A percentile compares a stretch with the other conserved stretches of the same genome.
These are phyloP conservation scores for Anagrus nilaparvatae DNA, from an alignment of 1,140 invertebrate species.

Conservation along the genomic window DNA sequence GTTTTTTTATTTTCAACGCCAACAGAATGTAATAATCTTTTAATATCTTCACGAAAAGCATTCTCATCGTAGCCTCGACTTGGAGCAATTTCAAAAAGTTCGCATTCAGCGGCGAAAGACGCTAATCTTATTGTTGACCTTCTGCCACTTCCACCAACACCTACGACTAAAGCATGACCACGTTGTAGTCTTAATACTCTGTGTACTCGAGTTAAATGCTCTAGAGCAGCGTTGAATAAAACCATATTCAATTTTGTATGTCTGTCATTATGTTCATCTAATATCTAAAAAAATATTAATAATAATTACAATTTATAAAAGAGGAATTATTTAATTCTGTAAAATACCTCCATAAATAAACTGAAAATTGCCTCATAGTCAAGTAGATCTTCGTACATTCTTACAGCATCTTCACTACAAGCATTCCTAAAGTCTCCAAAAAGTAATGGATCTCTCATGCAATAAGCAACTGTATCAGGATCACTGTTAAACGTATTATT, in stretches of 20 bases:
- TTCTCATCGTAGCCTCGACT: constrained; percentile 72
- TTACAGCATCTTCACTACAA: constrained; percentile 60
- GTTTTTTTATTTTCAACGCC: constrained; percentile 69
- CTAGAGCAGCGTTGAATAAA: constrained; percentile 80
- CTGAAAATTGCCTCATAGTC: constrained; percentile 79
- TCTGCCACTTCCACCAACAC: constrained; percentile 80
- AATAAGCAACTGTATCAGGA: constrained; percentile 51
- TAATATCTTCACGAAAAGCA: constrained; percentile 72
- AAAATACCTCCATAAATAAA: constrained; percentile 68
- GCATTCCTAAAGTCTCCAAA: constrained; percentile 85
- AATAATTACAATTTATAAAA: background rate
- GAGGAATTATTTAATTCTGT: background rate
- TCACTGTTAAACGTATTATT: constrained; percentile 41
- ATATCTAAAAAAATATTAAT: constrained; percentile 46
- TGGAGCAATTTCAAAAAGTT: constrained; percentile 73
- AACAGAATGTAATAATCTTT: constrained; percentile 58
- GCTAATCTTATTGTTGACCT: constrained; percentile 60
- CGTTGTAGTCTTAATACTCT: constrained; percentile 71
- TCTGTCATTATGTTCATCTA: constrained; percentile 73
- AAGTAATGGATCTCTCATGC: constrained; percentile 67
- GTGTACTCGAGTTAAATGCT: constrained; percentile 78
- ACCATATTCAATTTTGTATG: constrained; percentile 61
- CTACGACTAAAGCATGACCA: constrained; percentile 75
- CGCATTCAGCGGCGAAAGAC: constrained; percentile 65
- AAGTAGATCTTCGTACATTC: constrained; percentile 79